These are phyloP conservation scores for Sminthurinus signatus DNA, from an alignment of 1,140 invertebrate genomes.

Conservation along the genomic window DNA sequence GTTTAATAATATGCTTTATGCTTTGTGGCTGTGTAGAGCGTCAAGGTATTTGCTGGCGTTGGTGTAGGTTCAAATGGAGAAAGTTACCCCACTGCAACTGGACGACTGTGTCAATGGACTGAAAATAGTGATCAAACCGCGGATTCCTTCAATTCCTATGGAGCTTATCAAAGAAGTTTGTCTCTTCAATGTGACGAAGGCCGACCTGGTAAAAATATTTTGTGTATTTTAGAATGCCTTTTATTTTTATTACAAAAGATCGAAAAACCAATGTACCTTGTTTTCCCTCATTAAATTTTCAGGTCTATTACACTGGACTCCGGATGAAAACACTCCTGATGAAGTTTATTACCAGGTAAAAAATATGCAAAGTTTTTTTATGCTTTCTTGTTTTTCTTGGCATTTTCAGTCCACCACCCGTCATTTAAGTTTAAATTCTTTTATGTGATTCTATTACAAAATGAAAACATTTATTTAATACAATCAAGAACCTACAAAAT, in stretches of 20 bases:
- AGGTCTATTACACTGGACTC: constrained; percentile 72
- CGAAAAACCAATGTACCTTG: not conserved
- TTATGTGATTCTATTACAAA: too few species aligned
- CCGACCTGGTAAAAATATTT: constrained; percentile 61
- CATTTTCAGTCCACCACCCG: too few species aligned
- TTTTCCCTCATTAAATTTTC: too few species aligned
- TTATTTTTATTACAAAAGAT: too few species aligned
- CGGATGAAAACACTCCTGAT: constrained; percentile 77
- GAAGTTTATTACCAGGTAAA: constrained; percentile 85
- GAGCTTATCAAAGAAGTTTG: constrained; percentile 77
- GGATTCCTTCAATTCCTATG: constrained; percentile 70
- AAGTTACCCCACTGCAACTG: constrained; percentile 62
- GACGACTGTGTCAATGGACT: constrained; percentile 78
- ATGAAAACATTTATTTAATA: too few species aligned
- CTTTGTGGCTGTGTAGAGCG: too few species aligned
- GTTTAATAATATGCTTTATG: too few species aligned
- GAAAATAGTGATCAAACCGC: constrained; percentile 63
- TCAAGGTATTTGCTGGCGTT: constrained; percentile 74
- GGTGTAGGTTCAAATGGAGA: constrained; percentile 58
- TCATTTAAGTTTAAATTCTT: too few species aligned
- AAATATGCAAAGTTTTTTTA: too few species aligned
- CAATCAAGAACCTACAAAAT: too few species aligned
- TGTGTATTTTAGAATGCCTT: too few species aligned
- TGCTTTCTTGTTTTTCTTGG: too few species aligned
- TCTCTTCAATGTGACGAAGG: constrained; percentile 74